These are phyloP conservation scores for Lepidostoma basale DNA, from an alignment of 1,140 invertebrate genomes.

Conservation along the genomic window DNA sequence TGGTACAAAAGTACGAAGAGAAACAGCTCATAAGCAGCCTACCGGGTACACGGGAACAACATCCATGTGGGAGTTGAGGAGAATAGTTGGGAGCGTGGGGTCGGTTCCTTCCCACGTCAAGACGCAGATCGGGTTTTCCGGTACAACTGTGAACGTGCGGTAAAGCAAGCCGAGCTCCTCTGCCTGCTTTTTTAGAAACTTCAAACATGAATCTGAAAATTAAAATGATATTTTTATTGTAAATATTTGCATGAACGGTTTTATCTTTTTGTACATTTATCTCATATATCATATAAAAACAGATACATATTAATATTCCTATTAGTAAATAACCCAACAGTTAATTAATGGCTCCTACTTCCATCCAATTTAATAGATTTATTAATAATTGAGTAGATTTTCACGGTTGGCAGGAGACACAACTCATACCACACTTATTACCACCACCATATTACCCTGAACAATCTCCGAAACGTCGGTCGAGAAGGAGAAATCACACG, in stretches of 20 bases:
- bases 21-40: no score
- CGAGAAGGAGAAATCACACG: no score
- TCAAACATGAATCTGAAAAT: conserved; percentile 68
- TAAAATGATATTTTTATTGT: neutral
- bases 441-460: no score
- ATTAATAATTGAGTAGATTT: no score
- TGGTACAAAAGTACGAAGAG: no score
- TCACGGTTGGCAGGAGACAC: no score
- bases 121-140: conserved; percentile 77
- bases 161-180: conserved; percentile 68
- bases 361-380: neutral
- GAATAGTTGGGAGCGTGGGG: conserved; percentile 71
- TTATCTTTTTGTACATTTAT: neutral
- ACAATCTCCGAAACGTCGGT: no score
- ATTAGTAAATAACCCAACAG: neutral
- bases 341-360: neutral
- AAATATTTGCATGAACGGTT: no score
- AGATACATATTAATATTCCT: neutral
- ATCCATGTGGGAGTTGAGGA: conserved; percentile 94
- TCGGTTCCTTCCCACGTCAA: conserved; percentile 81
- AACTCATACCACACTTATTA: no score
- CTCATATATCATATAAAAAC: neutral
- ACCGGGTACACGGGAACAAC: conserved; percentile 90
- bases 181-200: conserved; percentile 75
- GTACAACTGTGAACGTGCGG: conserved; percentile 62